These are phyloP conservation scores for Clinocottus analis DNA, from an alignment of 2,113 vertebrate genomes.

Conservation along the genomic window DNA sequence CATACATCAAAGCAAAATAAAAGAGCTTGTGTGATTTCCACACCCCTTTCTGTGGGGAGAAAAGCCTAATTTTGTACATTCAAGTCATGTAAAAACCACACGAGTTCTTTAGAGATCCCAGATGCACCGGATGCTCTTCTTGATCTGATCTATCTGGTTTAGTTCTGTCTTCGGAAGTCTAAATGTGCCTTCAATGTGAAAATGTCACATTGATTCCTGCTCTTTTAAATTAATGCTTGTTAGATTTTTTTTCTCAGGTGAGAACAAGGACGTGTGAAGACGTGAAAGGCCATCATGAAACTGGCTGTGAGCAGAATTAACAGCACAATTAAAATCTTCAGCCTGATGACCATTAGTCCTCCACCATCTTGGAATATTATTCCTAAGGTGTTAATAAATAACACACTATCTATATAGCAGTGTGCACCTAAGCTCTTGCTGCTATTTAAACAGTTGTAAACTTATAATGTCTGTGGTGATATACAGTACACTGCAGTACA, in stretches of 20 bases:
- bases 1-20: neutral
- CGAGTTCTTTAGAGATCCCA: neutral
- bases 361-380: slow-evolving; percentile 25
- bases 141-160: slow-evolving; percentile 10
- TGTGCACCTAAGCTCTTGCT: neutral
- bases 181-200: slow-evolving; percentile 48
- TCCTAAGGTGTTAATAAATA: slow-evolving; percentile 46
- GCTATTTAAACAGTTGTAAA: slow-evolving; percentile 38
- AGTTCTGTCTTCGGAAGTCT: slow-evolving; percentile 27
- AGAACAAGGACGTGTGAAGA: slow-evolving; percentile 52
- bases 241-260: slow-evolving; percentile 66
- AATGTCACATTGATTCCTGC: slow-evolving; percentile 66
- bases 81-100: slow-evolving; percentile 2
- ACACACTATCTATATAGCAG: slow-evolving; percentile 36
- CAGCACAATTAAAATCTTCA: slow-evolving; percentile 47
- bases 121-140: neutral
- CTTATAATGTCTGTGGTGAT: slow-evolving; percentile 17
- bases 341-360: slow-evolving; percentile 29
- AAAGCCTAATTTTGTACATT: neutral
- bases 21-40: neutral
- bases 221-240: slow-evolving; percentile 59
- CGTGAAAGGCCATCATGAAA: slow-evolving; percentile 60
- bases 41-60: neutral
- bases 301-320: slow-evolving; percentile 52
- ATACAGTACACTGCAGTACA: slow-evolving; percentile 10